Evolutionary conservation across 1,140 invertebrate genomes (phyloP), one percentile per base, ranked within the genome.

Genomic region (Drosophila kohkoa): DNA sequence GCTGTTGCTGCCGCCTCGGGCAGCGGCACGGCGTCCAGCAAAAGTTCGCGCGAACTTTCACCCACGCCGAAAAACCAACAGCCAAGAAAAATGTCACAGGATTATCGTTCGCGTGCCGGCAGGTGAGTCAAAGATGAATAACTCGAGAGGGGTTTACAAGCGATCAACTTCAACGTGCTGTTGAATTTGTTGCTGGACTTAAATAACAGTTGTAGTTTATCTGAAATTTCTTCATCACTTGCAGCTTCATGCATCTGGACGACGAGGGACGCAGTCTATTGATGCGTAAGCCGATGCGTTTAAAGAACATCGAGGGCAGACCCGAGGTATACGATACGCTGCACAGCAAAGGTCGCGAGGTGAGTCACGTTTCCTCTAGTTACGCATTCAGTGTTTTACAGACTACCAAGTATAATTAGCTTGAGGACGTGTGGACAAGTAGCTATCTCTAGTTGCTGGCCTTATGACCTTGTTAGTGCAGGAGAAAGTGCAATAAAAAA

Each of bases 301-400:
- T 95, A 25, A 93, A 93, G 80, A 95, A 95, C 92, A 89, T 95
- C 11, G 91, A 93, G 64, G 93, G 94, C 45, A 94, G 94, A 86
- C 94, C 94, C 8, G 95, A 95, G 74, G 94, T 94, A 1, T 95
- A 95, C 71, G 95, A 96, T 83, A 94, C 94, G 13, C 81, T 95
- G 66, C 94, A 95, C 83, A 82, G 93, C 11, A 94, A 93, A 79
- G 93, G 93, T 60, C 92, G 91, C 2, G 94, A 94, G 93, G 94
- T 95, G 91, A 92, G 85, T 89, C 83, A 83, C 80, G 77, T 83
- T 59, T 72, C 13, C 10, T 11, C 25, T 49, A 66, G 28, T 51
- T 67, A 60, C 55, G 48, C 20, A 48, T 32, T 3, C 41, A 43
- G 11, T 13, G n/a, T 11, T 38, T 38, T 49, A 64, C 49, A 32